phyloP scores from a whole-genome alignment of 2,113 vertebrate species.

The Oreochromis spilurus region DNA sequence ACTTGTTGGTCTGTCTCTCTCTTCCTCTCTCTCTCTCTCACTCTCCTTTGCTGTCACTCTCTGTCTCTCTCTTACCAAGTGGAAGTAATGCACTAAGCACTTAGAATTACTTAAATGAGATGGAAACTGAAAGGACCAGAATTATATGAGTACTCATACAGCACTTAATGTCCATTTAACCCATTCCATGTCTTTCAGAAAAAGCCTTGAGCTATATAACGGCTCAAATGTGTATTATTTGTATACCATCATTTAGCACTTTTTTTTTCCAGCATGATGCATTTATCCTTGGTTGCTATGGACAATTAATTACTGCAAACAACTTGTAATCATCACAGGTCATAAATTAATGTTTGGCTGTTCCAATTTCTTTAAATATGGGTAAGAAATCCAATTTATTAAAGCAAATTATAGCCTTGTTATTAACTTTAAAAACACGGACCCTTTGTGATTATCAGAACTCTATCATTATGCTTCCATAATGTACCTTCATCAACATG shows the following conservation, averaged over 20 bases:
- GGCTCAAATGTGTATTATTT: not conserved
- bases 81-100: constrained; percentile 1
- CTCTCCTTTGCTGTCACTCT: not conserved
- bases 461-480: not conserved
- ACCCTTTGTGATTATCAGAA: not conserved
- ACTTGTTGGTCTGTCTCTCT: not conserved
- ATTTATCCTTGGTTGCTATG: not conserved
- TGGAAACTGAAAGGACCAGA: constrained; percentile 6
- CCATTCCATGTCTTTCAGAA: not conserved
- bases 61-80: not conserved
- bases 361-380: not conserved
- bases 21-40: not conserved
- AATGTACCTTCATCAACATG: not conserved
- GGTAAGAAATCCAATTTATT: not conserved
- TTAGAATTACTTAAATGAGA: constrained; percentile 21
- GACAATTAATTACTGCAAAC: not conserved
- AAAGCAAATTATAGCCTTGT: not conserved
- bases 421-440: not conserved
- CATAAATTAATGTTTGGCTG: not conserved
- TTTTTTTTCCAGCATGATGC: not conserved
- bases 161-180: constrained; percentile 24
- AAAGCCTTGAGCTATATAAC: not conserved
- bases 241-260: not conserved
- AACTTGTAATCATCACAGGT: not conserved
- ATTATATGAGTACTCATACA: constrained; percentile 1